A percentile compares a stretch with the other conserved stretches of the same genome.
Evolutionary conservation across 2,113 vertebrate genomes (phyloP).

Genomic region (Puffinus mauretanicus): DNA sequence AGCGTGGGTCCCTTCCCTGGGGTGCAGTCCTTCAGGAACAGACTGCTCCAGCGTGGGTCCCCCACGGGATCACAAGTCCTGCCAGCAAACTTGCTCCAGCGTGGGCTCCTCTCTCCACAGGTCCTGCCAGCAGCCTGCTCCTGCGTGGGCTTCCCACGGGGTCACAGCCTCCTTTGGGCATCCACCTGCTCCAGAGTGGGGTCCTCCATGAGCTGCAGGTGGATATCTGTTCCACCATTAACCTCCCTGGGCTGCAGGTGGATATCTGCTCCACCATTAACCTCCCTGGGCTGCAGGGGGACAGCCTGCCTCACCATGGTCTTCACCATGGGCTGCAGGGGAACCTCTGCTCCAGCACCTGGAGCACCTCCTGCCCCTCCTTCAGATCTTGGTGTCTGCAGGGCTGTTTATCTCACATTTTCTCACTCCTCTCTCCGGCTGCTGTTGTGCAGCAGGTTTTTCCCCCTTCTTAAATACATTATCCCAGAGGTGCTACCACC

Average conservation of each 20-base stretch:
- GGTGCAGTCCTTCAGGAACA: neutral
- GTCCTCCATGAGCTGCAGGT: neutral
- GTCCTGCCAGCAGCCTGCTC: neutral
- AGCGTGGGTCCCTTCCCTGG: accelerated
- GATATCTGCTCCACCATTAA: too few species aligned
- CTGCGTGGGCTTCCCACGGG: neutral
- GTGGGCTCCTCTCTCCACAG: neutral
- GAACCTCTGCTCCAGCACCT: neutral
- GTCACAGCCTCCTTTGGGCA: neutral
- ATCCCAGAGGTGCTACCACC: neutral
- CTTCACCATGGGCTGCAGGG: neutral
- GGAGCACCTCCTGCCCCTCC: neutral
- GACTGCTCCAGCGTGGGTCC: neutral
- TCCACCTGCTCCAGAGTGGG: neutral
- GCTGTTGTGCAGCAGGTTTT: neutral
- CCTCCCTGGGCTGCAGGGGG: neutral
- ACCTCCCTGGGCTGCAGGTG: neutral
- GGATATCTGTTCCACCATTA: too few species aligned
- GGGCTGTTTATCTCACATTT: neutral
- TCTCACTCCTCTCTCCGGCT: neutral
- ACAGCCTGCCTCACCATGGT: neutral
- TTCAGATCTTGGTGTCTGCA: neutral
- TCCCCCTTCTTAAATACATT: neutral
- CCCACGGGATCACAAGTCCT: neutral
- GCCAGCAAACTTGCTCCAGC: neutral